phyloP scores from a whole-genome alignment of 2,797 vertebrate genomes.

The Acrossocheilus wenchowensis region DNA sequence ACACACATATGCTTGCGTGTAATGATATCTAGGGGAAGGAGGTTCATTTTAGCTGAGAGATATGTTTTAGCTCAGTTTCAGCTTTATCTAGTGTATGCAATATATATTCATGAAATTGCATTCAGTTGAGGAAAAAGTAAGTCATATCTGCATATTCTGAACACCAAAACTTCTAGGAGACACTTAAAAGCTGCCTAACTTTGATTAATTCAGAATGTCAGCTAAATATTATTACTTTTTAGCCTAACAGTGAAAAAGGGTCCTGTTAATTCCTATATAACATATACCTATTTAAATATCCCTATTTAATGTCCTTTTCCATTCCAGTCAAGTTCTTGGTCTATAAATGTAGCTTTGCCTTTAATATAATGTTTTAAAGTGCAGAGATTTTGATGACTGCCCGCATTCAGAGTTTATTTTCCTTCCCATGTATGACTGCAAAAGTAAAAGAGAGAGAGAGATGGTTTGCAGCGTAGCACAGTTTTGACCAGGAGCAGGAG shows the following conservation, averaged over 20 bases:
- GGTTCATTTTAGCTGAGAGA: neutral
- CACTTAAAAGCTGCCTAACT: neutral
- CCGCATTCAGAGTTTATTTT: conserved; percentile 28
- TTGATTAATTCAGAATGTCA: neutral
- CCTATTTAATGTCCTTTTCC: conserved; percentile 16
- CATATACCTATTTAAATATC: neutral
- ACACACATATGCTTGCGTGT: neutral
- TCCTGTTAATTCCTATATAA: neutral
- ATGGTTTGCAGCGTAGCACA: conserved; percentile 57
- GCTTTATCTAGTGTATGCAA: neutral
- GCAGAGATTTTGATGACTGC: conserved; percentile 21
- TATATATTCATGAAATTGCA: neutral
- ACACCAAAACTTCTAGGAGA: neutral
- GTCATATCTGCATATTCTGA: neutral
- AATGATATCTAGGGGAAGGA: neutral
- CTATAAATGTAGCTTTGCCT: conserved; percentile 24
- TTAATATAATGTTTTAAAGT: conserved; percentile 16
- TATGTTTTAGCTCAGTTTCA: neutral
- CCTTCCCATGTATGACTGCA: conserved; percentile 35
- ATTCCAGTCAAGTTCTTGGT: conserved; percentile 1
- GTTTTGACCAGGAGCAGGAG: conserved; percentile 73
- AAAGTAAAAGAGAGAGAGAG: conserved; percentile 18
- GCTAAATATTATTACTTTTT: neutral
- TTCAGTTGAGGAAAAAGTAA: neutral
- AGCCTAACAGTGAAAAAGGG: neutral